Evolutionary conservation across 2,797 vertebrate genomes (phyloP), one percentile per base, ranked within the genome.

Genomic region (Crypturellus tataupa): DNA sequence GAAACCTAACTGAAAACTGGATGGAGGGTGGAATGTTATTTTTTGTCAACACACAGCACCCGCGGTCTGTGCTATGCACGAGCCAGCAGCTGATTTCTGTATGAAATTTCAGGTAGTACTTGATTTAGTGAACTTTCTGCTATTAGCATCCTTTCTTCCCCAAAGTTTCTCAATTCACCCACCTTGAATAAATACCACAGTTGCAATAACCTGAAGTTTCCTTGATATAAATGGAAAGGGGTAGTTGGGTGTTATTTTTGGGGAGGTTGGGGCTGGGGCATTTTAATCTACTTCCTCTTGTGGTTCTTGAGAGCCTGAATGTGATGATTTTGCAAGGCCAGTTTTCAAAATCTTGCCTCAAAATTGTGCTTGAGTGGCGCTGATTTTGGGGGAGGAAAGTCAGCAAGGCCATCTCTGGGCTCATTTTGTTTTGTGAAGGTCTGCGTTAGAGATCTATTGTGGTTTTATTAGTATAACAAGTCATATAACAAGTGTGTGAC

Each of bases 1-100:
- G 84, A 82, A 96, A 80, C 27, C 37, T 75, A 71, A 35, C 27
- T 79, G 85, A 86, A 89, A 73, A 80, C 40, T 93, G 44, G 27
- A 64, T 73, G 33, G 62, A 62, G n/a, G 70, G 21, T 12, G 17
- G 18, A n/a, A 31, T 69, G 56, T 21, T 80, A 6, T 62, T 92
- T 85, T 81, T 76, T 55, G 60, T 71, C 31, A 68, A 73, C 67
- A 64, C 53, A 64, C 23, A 65, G 7, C 39, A 87, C 63, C 40
- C 23, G 37, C 71, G 67, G 64, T 82, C 51, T 85, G 72, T 78
- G 56, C 56, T 85, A 25, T 80, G 25, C 9, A 18, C 17, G 58
- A 65, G 46, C 25, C 46, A 65, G 44, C 18, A 75, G 39, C 20
- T 46, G 51, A 60, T 75, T 90, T 85, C 46, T 80, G 60, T 47